Evolutionary conservation across 1,140 invertebrate genomes (phyloP).

Genomic region (Andrena cerasifolii): DNA sequence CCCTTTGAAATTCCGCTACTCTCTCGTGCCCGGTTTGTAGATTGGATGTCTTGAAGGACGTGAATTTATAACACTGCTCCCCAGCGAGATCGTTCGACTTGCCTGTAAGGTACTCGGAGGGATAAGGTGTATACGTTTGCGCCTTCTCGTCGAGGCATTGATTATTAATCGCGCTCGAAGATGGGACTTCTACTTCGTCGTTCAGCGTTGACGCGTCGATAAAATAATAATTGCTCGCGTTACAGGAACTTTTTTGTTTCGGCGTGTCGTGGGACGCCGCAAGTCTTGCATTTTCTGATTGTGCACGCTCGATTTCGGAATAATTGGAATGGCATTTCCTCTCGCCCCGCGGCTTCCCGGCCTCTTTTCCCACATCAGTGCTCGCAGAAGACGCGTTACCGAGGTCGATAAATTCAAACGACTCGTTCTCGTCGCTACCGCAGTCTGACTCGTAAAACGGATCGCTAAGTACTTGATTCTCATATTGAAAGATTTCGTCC

Average conservation of each 20-base stretch:
- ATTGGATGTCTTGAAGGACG: slow-evolving; percentile 52
- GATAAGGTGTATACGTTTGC: slow-evolving; percentile 36
- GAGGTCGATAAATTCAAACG: slow-evolving; percentile 73
- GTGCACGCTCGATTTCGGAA: neutral
- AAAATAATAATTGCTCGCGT: slow-evolving; percentile 84
- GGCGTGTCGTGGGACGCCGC: slow-evolving; percentile 44
- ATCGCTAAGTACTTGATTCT: slow-evolving; percentile 76
- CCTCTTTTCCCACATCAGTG: slow-evolving; percentile 4
- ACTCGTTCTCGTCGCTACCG: slow-evolving; percentile 71
- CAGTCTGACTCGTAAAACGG: slow-evolving; percentile 78
- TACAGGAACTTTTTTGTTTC: slow-evolving; percentile 69
- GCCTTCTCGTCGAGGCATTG: slow-evolving; percentile 16
- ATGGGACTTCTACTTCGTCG: slow-evolving; percentile 84
- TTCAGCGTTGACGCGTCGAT: slow-evolving; percentile 89
- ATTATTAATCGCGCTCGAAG: slow-evolving; percentile 47
- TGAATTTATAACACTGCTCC: slow-evolving; percentile 57
- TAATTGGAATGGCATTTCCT: slow-evolving; percentile 8
- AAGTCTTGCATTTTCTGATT: neutral
- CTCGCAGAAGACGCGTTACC: slow-evolving; percentile 37
- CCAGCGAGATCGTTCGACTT: slow-evolving; percentile 32
- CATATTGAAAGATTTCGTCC: slow-evolving; percentile 75
- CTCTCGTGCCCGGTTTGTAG: slow-evolving; percentile 66
- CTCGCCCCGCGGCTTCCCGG: slow-evolving; percentile 12
- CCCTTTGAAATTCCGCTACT: slow-evolving; percentile 70
- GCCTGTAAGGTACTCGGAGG: slow-evolving; percentile 50